Percentiles rank a stretch among this genome's conserved stretches.
Conservation (phyloP, 92 coral and sea anemone species). For the Paramuricea clavata region DNA sequence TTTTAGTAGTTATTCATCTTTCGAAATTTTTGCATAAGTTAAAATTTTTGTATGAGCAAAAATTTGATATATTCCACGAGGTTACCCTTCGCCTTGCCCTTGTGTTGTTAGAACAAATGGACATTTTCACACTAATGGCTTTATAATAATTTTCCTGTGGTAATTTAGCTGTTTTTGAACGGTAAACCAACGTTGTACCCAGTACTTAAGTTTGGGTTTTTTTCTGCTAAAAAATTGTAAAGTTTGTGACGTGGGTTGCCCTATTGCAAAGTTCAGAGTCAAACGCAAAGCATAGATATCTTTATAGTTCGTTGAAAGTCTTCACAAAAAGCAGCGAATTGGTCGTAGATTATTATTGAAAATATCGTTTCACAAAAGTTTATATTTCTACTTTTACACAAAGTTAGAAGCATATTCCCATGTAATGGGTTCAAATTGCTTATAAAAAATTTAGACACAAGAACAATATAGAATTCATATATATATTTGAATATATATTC, state of each 20-base stretch:
- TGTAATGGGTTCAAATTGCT: background rate
- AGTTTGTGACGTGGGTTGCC: no score
- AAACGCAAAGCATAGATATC: no score
- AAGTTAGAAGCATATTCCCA: background rate
- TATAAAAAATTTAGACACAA: background rate
- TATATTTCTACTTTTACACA: no score
- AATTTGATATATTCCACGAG: background rate
- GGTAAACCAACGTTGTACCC: no score
- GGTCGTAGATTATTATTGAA: background rate
- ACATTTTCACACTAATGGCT: no score
- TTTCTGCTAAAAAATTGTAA: no score
- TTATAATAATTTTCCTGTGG: background rate
- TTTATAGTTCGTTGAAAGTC: no score
- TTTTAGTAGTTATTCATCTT: background rate
- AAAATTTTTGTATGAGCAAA: background rate
- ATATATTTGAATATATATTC: background rate
- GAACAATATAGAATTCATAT: no score
- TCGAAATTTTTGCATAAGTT: background rate
- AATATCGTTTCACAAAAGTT: no score
- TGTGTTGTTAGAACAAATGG: background rate
- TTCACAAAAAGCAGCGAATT: background rate
- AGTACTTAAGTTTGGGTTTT: no score
- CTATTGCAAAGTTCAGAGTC: background rate
- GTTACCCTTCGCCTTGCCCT: background rate
- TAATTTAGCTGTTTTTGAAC: background rate